phyloP scores from a whole-genome alignment of 2,888 invertebrate genomes.

The Miltochrista miniata region DNA sequence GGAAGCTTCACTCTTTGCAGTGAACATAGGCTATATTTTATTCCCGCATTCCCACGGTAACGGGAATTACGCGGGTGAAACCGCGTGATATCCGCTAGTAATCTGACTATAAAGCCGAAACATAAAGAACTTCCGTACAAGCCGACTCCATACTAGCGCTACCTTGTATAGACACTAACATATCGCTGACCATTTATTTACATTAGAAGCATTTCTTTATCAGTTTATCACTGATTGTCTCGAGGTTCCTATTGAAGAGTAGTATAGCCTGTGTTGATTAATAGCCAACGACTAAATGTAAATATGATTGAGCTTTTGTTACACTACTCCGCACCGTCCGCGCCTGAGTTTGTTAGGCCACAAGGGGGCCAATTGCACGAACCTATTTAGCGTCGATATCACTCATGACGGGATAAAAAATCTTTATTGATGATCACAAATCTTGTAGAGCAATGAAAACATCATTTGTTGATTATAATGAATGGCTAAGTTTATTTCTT shows the following conservation, averaged over 20 bases:
- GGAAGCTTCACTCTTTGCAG: too few relatives aligned
- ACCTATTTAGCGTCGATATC: slow-evolving; percentile 36
- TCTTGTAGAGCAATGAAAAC: slow-evolving; percentile 44
- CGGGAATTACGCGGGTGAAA: too few relatives aligned
- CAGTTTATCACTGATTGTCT: slow-evolving; percentile 79
- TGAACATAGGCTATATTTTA: too few relatives aligned
- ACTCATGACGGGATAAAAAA: slow-evolving; percentile 51
- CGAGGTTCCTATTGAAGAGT: slow-evolving; percentile 61
- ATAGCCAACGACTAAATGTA: slow-evolving; percentile 73
- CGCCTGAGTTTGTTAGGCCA: slow-evolving; percentile 49
- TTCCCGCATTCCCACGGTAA: too few relatives aligned
- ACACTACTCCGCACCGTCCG: slow-evolving; percentile 33
- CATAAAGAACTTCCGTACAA: slow-evolving; percentile 12
- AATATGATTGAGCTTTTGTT: slow-evolving; percentile 73
- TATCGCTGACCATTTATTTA: slow-evolving; percentile 80
- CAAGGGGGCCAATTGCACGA: slow-evolving; percentile 45
- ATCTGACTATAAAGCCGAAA: not conserved
- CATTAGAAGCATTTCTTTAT: slow-evolving; percentile 81
- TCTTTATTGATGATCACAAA: slow-evolving; percentile 35
- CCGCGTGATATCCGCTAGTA: too few relatives aligned
- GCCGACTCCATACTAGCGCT: slow-evolving; percentile 44
- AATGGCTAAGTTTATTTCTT: slow-evolving; percentile 35
- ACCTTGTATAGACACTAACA: slow-evolving; percentile 63
- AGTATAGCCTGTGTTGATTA: slow-evolving; percentile 63
- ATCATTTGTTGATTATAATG: slow-evolving; percentile 35